Base-by-base conservation (phyloP, 2,888 invertebrate genomes). In the Agrotis segetum region DNA sequence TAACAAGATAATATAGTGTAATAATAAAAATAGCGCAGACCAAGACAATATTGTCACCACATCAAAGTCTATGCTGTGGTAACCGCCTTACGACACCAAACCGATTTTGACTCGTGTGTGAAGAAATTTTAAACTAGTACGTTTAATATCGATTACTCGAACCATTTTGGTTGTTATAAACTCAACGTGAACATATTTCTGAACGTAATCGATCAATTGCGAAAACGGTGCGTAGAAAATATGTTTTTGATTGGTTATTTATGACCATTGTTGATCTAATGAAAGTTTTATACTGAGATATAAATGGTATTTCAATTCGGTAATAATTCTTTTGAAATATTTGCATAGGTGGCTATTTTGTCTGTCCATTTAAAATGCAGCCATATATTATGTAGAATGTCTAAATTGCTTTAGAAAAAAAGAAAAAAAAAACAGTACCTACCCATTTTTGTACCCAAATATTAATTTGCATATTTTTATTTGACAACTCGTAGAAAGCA, bases 161-260 rank as follows among this genome's bases (percentile, higher is more conserved):
- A 74, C 83, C 77, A 84, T 83, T 84, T 85, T 67, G 67, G 69
- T 72, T 75, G 71, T 74, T 81, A 79, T 82, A 74, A 50, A 77
- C 74, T 79, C 80, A 85, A 87, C 87, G 80, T 84, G 87, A 86
- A 83, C 77, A 83, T 82, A 84, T 89, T 88, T 85, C 82, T 71
- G 83, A 85, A 84, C 78, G 68, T 83, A 84, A 87, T 89, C 79
- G 85, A 85, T 86, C 80, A 71, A 71, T 87, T 87, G 81, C 85
- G 81, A 78, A 79, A 86, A 83, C 29, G 58, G 71, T 79, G 71
- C 67, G 79, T 74, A 71, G 79, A 82, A 82, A 84, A 72, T 67
- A 71, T 64, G n/a, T 50, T 50, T 68, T 67, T 80, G 74, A 87
- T 87, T 87, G 83, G 71, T 84, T 56, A 56, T 64, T 65, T 63